These are phyloP conservation scores for Polyommatus icarus DNA, from an alignment of 2,888 invertebrate genomes.

Conservation along the genomic window DNA sequence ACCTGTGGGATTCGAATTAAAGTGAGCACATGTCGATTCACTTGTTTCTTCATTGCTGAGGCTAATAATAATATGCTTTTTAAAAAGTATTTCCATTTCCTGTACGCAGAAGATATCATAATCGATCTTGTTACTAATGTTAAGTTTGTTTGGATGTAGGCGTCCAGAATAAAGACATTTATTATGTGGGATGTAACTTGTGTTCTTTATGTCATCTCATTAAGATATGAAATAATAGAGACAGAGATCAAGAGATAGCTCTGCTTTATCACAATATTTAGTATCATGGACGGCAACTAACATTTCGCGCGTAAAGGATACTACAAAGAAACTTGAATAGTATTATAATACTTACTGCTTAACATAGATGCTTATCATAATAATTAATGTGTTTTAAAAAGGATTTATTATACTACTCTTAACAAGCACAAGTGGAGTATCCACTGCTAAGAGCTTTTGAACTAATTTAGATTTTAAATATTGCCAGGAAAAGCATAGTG, in stretches of 20 bases:
- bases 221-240: conserved; percentile 7
- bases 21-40: not conserved
- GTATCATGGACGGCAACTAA: not conserved
- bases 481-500: not conserved
- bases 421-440: not conserved
- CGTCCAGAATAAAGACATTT: not conserved
- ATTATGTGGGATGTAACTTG: not conserved
- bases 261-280: not conserved
- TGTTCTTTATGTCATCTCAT: conserved; percentile 4
- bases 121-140: not conserved
- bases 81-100: not conserved
- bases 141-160: not conserved
- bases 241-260: not conserved
- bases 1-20: not conserved
- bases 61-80: not conserved
- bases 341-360: not conserved
- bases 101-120: not conserved
- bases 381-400: not conserved
- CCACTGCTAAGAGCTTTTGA: not conserved
- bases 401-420: not conserved
- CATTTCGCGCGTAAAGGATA: not conserved
- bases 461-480: not conserved
- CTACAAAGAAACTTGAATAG: conserved; percentile 5
- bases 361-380: not conserved
- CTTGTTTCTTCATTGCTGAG: not conserved